A percentile compares a stretch with the other conserved stretches of the same genome.
These are phyloP conservation scores for Anneissia japonica DNA, from an alignment of 35 echinoderm and acorn worm genomes.

Conservation along the genomic window DNA sequence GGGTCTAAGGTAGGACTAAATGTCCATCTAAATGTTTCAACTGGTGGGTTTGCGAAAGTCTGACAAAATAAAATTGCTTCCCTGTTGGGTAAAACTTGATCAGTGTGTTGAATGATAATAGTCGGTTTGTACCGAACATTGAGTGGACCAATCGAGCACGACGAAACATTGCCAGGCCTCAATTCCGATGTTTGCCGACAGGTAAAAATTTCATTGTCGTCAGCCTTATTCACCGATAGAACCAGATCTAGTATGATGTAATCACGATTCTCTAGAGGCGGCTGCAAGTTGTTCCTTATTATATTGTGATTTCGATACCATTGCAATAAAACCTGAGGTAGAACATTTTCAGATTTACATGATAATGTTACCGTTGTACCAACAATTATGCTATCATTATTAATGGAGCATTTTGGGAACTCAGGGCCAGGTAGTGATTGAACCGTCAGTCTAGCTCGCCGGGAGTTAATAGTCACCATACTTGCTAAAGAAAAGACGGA, in stretches of 20 bases:
- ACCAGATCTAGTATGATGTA: not conserved
- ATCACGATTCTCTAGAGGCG: not conserved
- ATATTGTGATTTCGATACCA: not conserved
- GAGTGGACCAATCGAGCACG: not conserved
- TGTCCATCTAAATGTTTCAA: not conserved
- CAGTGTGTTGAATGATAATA: not conserved
- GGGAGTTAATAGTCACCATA: not conserved
- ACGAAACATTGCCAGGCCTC: not conserved
- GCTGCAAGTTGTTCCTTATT: not conserved
- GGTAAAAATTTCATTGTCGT: not conserved
- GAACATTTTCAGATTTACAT: not conserved
- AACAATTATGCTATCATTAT: not conserved
- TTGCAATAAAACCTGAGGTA: not conserved
- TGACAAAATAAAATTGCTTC: not conserved
- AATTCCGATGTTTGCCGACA: not conserved
- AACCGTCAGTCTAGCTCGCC: not conserved
- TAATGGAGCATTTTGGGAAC: not conserved
- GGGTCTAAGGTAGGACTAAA: not conserved
- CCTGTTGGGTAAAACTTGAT: not conserved
- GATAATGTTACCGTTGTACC: not conserved
- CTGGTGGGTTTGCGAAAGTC: not conserved
- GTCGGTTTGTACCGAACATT: not conserved
- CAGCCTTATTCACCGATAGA: not conserved
- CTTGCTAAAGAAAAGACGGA: not conserved
- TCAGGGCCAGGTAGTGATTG: not conserved